Evolutionary conservation across 1,140 invertebrate species (phyloP).

Genomic region (Panagrolaimus sp.): DNA sequence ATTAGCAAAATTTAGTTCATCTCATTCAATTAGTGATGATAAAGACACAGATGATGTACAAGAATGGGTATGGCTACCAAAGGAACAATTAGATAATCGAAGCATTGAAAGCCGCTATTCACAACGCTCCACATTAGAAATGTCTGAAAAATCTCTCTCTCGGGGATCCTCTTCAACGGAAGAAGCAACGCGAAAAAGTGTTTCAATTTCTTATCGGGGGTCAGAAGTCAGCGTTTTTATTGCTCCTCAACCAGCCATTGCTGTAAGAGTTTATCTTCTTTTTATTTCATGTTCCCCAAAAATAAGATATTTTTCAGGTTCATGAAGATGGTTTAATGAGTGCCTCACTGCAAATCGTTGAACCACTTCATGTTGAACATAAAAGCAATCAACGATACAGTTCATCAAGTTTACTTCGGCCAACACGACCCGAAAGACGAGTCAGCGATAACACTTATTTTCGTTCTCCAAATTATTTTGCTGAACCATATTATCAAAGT

Average conservation of each 20-base stretch:
- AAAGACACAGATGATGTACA: constrained; percentile 15
- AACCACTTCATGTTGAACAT: not conserved
- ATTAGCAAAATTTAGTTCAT: constrained; percentile 27
- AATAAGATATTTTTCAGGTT: not conserved
- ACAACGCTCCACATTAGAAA: constrained; percentile 29
- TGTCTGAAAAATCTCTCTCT: constrained; percentile 15
- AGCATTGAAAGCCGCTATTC: constrained; percentile 31
- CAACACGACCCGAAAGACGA: not conserved
- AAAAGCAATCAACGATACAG: not conserved
- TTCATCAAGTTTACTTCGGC: not conserved
- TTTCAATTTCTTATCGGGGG: constrained; percentile 30
- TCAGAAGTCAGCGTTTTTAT: constrained; percentile 33
- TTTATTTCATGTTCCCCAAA: not conserved
- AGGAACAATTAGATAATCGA: constrained; percentile 24
- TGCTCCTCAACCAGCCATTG: constrained; percentile 25
- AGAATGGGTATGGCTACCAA: constrained; percentile 32
- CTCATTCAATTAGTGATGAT: constrained; percentile 20
- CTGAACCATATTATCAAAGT: constrained; percentile 9
- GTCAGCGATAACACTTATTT: not conserved
- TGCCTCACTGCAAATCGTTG: not conserved
- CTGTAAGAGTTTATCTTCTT: constrained; percentile 16
- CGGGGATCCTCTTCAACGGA: not conserved
- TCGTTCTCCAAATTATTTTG: not conserved
- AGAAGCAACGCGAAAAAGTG: constrained; percentile 25
- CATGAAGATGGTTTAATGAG: not conserved